These are phyloP conservation scores for Cosmia pyralina DNA, from an alignment of 2,888 invertebrate species.

Conservation along the genomic window DNA sequence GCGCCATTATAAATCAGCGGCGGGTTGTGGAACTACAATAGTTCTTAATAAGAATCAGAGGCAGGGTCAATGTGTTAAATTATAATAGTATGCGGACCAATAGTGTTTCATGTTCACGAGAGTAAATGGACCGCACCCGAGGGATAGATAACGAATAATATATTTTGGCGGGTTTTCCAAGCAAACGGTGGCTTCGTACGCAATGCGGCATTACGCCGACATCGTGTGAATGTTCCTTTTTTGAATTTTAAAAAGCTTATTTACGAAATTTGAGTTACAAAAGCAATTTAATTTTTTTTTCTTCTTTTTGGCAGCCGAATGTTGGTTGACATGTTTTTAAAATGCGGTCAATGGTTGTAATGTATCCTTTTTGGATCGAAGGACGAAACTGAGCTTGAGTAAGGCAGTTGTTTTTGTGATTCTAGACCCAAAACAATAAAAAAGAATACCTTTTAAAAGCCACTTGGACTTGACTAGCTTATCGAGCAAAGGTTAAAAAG, in stretches of 20 bases:
- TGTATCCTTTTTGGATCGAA: conserved; percentile 13
- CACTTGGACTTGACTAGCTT: conserved; percentile 24
- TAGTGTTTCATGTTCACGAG: conserved; percentile 72
- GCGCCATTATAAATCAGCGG: conserved; percentile 47
- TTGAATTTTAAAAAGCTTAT: conserved; percentile 66
- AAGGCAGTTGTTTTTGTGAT: conserved; percentile 21
- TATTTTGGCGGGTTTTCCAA: conserved; percentile 83
- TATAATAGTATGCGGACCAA: conserved; percentile 76
- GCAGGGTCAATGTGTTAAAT: conserved; percentile 58
- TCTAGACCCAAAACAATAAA: conserved; percentile 42
- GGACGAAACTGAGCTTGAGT: conserved; percentile 20
- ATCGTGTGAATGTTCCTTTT: conserved; percentile 63
- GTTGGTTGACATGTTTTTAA: conserved; percentile 26
- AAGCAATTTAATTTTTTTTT: conserved; percentile 41
- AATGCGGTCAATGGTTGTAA: conserved; percentile 18
- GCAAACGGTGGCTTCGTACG: conserved; percentile 69
- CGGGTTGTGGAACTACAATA: conserved; percentile 33
- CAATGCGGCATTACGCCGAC: conserved; percentile 64
- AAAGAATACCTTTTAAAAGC: conserved; percentile 33
- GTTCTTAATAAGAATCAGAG: conserved; percentile 54
- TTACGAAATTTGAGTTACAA: conserved; percentile 56
- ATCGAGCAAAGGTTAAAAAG: conserved; percentile 14
- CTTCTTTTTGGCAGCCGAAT: conserved; percentile 27
- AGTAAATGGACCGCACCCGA: conserved; percentile 75
- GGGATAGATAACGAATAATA: conserved; percentile 86